Conservation (phyloP, 2,888 invertebrate species). For the Cheilosia pagana region DNA sequence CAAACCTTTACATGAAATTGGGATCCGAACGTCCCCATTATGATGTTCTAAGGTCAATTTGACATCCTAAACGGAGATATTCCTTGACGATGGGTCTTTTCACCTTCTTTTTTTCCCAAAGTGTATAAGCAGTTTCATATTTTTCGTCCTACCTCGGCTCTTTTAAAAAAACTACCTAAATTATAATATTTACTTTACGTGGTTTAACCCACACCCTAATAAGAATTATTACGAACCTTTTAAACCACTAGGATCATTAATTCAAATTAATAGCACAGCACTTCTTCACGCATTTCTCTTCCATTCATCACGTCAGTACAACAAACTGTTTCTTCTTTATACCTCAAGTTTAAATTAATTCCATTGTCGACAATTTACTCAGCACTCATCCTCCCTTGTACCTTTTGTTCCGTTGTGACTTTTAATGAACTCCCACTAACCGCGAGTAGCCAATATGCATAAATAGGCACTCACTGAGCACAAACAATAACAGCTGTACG, state of each 20-base stretch:
- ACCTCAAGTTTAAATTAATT: slow-evolving; percentile 5
- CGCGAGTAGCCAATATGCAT: slow-evolving; percentile 19
- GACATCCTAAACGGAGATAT: no score
- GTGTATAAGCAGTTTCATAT: no score
- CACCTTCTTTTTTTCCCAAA: no score
- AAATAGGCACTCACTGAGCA: slow-evolving; percentile 11
- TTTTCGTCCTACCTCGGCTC: no score
- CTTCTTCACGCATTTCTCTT: neutral
- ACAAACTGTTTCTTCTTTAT: neutral
- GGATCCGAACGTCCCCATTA: no score
- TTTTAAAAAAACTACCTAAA: no score
- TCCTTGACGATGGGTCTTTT: neutral
- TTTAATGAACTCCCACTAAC: slow-evolving; percentile 12
- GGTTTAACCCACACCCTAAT: neutral
- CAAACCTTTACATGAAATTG: no score
- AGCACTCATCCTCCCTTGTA: slow-evolving; percentile 8
- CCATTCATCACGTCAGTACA: neutral
- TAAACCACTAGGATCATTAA: neutral
- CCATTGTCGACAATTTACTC: slow-evolving; percentile 13
- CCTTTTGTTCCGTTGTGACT: neutral
- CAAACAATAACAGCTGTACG: slow-evolving; percentile 37
- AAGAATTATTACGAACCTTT: neutral
- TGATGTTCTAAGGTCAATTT: no score
- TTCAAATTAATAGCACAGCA: neutral
- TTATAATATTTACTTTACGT: no score